Percentiles rank a stretch among this genome's conserved stretches.
phyloP scores from a whole-genome alignment of 2,888 invertebrate species.

The Pedicia rivosa region DNA sequence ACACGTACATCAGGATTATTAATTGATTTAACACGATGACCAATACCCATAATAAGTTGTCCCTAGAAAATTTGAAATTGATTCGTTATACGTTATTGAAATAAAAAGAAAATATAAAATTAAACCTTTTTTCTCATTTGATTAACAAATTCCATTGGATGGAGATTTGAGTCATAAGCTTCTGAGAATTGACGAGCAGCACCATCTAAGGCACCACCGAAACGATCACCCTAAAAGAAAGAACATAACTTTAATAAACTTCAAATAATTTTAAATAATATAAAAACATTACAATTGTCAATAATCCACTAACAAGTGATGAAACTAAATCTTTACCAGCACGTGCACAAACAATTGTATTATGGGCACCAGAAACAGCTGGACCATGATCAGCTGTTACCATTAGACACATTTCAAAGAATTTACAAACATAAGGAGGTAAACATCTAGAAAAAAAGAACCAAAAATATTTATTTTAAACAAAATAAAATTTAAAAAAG shows the following conservation, averaged over 20 bases:
- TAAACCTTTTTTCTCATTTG: constrained; percentile 92
- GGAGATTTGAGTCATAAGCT: constrained; percentile 84
- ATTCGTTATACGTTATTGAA: no score
- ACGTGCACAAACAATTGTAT: constrained; percentile 93
- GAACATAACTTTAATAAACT: constrained; percentile 4
- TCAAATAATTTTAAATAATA: constrained; percentile 4
- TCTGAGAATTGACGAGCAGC: constrained; percentile 95
- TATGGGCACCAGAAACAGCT: constrained; percentile 96
- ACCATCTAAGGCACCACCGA: constrained; percentile 97
- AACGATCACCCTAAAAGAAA: constrained; percentile 71
- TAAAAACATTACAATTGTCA: constrained; percentile 75
- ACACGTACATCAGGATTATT: constrained; percentile 99
- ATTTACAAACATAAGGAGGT: constrained; percentile 87
- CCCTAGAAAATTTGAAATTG: no score
- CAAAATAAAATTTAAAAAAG: neutral
- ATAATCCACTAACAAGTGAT: constrained; percentile 83
- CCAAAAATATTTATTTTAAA: neutral
- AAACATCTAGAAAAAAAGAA: constrained; percentile 46
- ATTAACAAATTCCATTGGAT: constrained; percentile 98
- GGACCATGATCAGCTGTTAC: constrained; percentile 98
- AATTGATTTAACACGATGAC: constrained; percentile 80
- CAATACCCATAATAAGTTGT: constrained; percentile 97
- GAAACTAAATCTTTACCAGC: constrained; percentile 97
- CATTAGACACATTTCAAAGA: constrained; percentile 98
- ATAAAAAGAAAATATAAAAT: no score